A percentile compares a stretch with the other conserved stretches of the same genome.
Conservation (phyloP, 2,113 vertebrate genomes). For the Hyla sarda region DNA sequence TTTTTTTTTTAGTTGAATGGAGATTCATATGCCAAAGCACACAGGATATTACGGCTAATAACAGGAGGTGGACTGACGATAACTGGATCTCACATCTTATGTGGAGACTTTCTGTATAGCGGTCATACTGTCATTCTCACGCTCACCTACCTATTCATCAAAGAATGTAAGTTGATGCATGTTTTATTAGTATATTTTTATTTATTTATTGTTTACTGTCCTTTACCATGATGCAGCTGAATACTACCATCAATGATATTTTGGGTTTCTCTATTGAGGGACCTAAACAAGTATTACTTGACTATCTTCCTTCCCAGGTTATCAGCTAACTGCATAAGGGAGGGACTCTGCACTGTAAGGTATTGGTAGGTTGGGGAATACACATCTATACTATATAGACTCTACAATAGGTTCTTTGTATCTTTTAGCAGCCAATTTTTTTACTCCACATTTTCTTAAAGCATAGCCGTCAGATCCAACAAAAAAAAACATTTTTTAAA, state of each 20-base stretch:
- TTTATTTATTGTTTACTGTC: too few relatives aligned
- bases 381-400: not conserved
- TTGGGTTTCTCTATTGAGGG: too few relatives aligned
- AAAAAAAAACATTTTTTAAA: too few relatives aligned
- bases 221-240: not conserved
- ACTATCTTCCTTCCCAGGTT: not conserved
- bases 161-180: conserved; percentile 88
- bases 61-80: conserved; percentile 94
- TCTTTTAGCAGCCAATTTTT: not conserved
- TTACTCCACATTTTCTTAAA: too few relatives aligned
- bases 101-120: conserved; percentile 96
- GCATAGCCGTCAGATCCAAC: too few relatives aligned
- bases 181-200: not conserved
- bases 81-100: conserved; percentile 92
- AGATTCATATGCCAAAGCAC: conserved; percentile 91
- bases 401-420: not conserved
- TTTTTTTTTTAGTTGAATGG: conserved; percentile 81
- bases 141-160: conserved; percentile 94
- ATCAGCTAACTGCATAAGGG: too few relatives aligned
- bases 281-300: not conserved
- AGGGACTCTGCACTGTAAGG: too few relatives aligned
- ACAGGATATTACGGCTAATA: conserved; percentile 88
- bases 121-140: conserved; percentile 95
- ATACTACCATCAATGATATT: not conserved
- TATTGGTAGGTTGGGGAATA: too few relatives aligned